phyloP scores from a whole-genome alignment of 2,888 invertebrate species.

The Caenorhabditis drosophilae region DNA sequence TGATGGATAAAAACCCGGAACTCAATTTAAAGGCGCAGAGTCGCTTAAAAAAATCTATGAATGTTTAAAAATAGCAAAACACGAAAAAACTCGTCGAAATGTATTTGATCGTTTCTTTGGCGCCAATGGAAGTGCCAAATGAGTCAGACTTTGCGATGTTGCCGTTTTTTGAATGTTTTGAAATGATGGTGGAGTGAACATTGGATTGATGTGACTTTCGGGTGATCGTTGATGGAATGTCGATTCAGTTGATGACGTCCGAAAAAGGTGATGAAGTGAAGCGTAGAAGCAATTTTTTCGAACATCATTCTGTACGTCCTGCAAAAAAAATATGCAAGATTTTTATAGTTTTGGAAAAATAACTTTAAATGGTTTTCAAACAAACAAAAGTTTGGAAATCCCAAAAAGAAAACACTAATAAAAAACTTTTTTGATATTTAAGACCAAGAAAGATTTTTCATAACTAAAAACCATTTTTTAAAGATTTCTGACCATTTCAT shows the following conservation, averaged over 20 bases:
- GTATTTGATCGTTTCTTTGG: conserved; percentile 28
- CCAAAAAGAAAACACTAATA: not conserved
- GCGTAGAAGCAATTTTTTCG: conserved; percentile 11
- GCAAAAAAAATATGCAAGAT: not conserved
- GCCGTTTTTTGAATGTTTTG: conserved; percentile 7
- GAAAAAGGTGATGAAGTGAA: conserved; percentile 17
- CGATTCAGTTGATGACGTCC: conserved; percentile 5
- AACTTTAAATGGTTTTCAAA: too few relatives aligned
- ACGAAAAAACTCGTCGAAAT: conserved; percentile 31
- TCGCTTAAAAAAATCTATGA: too few relatives aligned
- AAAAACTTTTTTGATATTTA: not conserved
- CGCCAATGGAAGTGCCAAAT: conserved; percentile 33
- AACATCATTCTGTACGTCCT: not conserved
- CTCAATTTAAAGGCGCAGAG: too few relatives aligned
- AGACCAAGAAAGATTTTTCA: not conserved
- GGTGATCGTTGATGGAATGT: not conserved
- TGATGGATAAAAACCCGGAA: not conserved
- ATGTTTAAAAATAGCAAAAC: conserved; percentile 31
- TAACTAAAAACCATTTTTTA: too few relatives aligned
- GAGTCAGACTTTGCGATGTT: conserved; percentile 23
- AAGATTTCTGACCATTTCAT: too few relatives aligned
- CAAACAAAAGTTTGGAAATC: not conserved
- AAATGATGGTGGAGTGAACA: too few relatives aligned
- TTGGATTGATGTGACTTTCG: conserved; percentile 35
- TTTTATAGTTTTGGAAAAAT: too few relatives aligned